Evolutionary conservation across 2,113 vertebrate genomes (phyloP).

Genomic region (Alligator mississippiensis): DNA sequence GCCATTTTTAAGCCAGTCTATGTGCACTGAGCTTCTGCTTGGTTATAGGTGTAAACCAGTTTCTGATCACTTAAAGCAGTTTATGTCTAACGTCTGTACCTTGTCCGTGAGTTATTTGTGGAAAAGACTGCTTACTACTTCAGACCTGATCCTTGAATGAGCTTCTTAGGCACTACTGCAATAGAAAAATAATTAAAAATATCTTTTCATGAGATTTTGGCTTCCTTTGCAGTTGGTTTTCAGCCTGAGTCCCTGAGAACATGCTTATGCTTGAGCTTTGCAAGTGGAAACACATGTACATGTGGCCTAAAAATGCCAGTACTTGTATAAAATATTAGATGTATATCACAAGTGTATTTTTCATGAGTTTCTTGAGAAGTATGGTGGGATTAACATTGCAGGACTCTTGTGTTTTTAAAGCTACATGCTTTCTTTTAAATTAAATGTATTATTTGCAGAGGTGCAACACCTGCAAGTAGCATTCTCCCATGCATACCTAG

Average conservation of each 20-base stretch:
- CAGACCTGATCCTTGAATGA: neutral
- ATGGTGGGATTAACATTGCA: neutral
- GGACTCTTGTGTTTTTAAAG: neutral
- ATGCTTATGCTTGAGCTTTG: rapidly evolving
- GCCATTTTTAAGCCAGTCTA: too few relatives aligned
- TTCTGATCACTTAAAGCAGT: too few relatives aligned
- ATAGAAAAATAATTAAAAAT: neutral
- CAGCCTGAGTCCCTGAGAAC: neutral
- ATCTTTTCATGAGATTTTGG: too few relatives aligned
- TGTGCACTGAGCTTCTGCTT: too few relatives aligned
- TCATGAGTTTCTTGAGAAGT: neutral
- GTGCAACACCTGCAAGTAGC: rapidly evolving
- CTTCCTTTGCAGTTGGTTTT: neutral
- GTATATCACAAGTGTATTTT: neutral
- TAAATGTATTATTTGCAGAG: neutral
- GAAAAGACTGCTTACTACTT: neutral
- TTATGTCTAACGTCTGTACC: neutral
- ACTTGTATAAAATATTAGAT: neutral
- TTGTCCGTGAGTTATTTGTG: neutral
- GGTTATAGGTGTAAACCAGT: too few relatives aligned
- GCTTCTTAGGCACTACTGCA: neutral
- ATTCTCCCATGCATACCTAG: neutral
- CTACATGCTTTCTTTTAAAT: neutral
- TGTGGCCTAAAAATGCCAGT: neutral
- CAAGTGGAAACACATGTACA: neutral